These are phyloP conservation scores for Plebejus argus DNA, from an alignment of 2,888 invertebrate species.

Conservation along the genomic window DNA sequence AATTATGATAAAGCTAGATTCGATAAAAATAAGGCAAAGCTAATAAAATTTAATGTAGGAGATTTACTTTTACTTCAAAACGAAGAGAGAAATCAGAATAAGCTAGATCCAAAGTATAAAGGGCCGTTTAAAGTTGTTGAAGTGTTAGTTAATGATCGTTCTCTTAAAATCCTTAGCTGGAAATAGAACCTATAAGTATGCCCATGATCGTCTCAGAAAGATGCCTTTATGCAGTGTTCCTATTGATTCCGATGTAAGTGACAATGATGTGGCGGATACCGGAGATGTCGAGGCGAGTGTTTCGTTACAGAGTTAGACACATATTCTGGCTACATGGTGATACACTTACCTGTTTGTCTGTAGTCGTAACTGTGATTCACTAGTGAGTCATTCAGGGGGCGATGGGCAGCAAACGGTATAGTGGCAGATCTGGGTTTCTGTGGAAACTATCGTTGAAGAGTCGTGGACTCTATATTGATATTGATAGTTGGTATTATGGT, in stretches of 20 bases:
- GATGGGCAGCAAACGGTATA: no score
- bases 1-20: no score
- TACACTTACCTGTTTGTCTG: background rate
- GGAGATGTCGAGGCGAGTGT: background rate
- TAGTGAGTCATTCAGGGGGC: no score
- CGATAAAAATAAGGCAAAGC: background rate
- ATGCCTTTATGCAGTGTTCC: background rate
- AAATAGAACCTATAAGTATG: constrained; percentile 1
- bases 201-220: constrained; percentile 2
- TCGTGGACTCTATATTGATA: no score
- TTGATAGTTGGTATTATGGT: no score
- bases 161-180: background rate
- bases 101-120: constrained; percentile 19
- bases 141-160: background rate
- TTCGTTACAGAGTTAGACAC: background rate
- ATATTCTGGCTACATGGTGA: background rate
- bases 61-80: constrained; percentile 15
- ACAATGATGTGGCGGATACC: background rate
- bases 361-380: no score
- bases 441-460: no score
- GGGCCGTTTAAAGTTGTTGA: constrained; percentile 1
- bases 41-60: background rate
- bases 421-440: no score
- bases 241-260: background rate
- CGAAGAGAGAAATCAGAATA: background rate